Evolutionary conservation across 2,113 vertebrate species (phyloP).

Genomic region (Engraulis encrasicolus): DNA sequence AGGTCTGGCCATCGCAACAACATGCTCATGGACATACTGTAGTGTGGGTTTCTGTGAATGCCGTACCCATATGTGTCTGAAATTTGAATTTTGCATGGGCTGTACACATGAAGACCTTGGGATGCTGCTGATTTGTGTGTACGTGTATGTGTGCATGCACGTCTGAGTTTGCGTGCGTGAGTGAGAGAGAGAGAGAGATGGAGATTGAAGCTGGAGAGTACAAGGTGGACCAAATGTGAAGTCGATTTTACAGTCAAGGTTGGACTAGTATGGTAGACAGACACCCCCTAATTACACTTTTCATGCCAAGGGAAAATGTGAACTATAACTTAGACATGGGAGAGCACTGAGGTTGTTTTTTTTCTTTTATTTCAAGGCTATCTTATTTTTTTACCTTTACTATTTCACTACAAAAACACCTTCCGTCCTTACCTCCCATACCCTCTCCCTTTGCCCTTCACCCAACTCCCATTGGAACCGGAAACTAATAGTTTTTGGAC

Average conservation of each 20-base stretch:
- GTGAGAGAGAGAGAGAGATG: not conserved
- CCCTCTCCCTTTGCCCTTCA: not conserved
- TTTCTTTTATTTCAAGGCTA: not conserved
- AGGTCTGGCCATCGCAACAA: not conserved
- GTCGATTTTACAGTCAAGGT: not conserved
- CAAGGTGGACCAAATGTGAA: not conserved
- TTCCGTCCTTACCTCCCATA: not conserved
- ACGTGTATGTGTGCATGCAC: no score
- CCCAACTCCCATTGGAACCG: not conserved
- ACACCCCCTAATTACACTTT: not conserved
- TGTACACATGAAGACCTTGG: not conserved
- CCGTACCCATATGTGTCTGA: not conserved
- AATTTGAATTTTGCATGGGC: not conserved
- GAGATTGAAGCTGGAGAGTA: not conserved
- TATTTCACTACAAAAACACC: not conserved
- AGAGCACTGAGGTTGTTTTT: not conserved
- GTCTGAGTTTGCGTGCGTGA: not conserved
- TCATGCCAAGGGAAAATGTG: not conserved
- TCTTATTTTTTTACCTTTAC: not conserved
- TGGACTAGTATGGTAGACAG: not conserved
- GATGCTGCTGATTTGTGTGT: no score
- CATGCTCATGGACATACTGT: not conserved
- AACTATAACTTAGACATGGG: not conserved
- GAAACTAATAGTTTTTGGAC: not conserved
- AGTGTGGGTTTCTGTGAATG: not conserved